A percentile compares a stretch with the other conserved stretches of the same genome.
These are phyloP conservation scores for Varanus salvator DNA, from an alignment of 2,113 vertebrate species.

Conservation along the genomic window DNA sequence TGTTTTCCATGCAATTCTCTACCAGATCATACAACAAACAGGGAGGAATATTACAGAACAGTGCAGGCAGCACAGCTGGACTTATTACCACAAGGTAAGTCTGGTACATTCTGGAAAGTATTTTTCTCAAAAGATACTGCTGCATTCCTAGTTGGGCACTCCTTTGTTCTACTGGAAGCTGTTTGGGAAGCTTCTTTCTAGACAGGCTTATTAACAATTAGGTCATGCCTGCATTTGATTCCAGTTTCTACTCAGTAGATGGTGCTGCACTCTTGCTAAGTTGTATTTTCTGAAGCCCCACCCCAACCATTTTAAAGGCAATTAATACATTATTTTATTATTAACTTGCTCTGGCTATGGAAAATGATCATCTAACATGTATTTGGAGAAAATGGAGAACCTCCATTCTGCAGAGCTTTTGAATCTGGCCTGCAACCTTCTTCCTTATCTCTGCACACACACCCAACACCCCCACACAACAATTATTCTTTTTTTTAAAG, in stretches of 20 bases:
- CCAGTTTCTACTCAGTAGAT: constrained; percentile 6
- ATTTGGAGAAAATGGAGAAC: neutral
- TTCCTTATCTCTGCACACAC: neutral
- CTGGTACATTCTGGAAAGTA: neutral
- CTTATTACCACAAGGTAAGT: neutral
- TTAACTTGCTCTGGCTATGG: neutral
- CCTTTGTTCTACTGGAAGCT: neutral
- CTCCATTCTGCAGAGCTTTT: neutral
- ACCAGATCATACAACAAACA: neutral
- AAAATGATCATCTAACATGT: neutral
- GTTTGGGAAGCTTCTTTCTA: neutral
- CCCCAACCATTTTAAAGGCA: neutral
- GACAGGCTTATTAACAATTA: neutral
- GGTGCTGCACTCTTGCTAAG: neutral
- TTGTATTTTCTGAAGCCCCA: no score
- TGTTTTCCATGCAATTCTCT: neutral
- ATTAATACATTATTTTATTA: neutral
- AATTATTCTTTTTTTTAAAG: neutral
- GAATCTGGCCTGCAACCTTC: neutral
- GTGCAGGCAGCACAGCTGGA: neutral
- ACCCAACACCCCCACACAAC: neutral
- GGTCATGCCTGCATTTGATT: neutral
- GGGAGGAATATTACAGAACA: neutral
- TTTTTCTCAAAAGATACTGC: neutral
- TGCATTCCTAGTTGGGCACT: neutral